These are phyloP conservation scores for Heliothis virescens DNA, from an alignment of 1,140 invertebrate species.

Conservation along the genomic window DNA sequence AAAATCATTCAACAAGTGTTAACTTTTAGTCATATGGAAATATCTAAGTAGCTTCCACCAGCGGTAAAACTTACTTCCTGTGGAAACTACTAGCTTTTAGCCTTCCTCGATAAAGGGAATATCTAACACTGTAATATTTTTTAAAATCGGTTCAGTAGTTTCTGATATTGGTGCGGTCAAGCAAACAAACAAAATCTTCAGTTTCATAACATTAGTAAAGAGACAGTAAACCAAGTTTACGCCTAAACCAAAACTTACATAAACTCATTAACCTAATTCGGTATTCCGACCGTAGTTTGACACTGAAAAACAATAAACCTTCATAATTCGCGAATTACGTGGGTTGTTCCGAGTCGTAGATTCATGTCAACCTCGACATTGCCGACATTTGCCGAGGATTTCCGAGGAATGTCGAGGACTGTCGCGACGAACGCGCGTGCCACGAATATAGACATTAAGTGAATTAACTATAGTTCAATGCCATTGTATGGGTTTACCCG, in stretches of 20 bases:
- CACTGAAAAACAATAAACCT: slow-evolving; percentile 21
- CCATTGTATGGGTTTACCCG: slow-evolving; percentile 42
- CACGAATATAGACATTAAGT: slow-evolving; percentile 49
- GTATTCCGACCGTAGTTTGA: slow-evolving; percentile 19
- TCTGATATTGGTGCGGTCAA: no score
- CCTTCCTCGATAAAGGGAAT: no score
- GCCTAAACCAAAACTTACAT: slow-evolving; percentile 36
- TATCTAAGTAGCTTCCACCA: no score
- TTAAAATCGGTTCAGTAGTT: no score
- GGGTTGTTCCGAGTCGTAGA: slow-evolving; percentile 29
- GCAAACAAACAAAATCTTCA: no score
- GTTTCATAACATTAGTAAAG: not conserved
- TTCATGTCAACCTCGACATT: slow-evolving; percentile 52
- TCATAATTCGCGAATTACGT: slow-evolving; percentile 48
- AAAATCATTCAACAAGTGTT: no score
- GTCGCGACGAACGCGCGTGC: slow-evolving; percentile 44
- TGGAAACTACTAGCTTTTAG: no score
- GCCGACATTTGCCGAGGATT: slow-evolving; percentile 32
- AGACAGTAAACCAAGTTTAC: not conserved
- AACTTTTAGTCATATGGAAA: no score
- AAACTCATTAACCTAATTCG: slow-evolving; percentile 32
- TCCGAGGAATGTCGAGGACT: slow-evolving; percentile 36
- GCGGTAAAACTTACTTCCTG: no score
- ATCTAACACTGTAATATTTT: no score
- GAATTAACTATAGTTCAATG: slow-evolving; percentile 50